Percentiles rank a stretch among this genome's conserved stretches.
Conservation (phyloP, 2,888 invertebrate species). For the Listrodromus nycthemerus region DNA sequence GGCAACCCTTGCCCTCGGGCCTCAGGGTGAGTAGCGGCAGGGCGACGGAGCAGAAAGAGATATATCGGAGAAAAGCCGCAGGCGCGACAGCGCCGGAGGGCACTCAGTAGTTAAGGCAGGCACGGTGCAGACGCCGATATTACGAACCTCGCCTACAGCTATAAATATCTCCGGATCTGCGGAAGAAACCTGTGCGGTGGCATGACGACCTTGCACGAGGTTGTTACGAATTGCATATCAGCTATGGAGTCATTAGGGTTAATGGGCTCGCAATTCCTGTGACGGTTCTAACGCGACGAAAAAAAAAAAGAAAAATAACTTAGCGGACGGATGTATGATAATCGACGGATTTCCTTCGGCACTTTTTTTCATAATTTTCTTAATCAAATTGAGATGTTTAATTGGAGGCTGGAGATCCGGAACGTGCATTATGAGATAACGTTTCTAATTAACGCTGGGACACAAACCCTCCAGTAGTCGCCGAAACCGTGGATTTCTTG, state of each 20-base stretch:
- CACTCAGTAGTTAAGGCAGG: conserved; percentile 14
- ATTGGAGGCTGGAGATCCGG: background rate
- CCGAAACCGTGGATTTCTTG: background rate
- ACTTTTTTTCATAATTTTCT: conserved; percentile 16
- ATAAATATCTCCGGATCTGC: conserved; percentile 37
- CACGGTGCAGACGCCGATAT: conserved; percentile 13
- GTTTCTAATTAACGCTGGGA: background rate
- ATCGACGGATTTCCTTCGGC: conserved; percentile 58
- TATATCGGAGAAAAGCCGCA: background rate
- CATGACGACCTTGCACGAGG: conserved; percentile 42
- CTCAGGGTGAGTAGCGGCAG: conserved; percentile 25
- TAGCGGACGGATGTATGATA: conserved; percentile 36
- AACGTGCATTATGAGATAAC: background rate
- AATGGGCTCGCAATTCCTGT: conserved; percentile 32
- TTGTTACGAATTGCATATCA: conserved; percentile 50
- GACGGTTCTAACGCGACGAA: background rate
- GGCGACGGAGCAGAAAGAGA: background rate
- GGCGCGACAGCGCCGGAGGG: background rate
- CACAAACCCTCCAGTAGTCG: background rate
- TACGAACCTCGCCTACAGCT: background rate
- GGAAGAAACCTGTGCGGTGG: conserved; percentile 33
- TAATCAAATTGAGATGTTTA: conserved; percentile 18
- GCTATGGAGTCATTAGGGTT: conserved; percentile 55
- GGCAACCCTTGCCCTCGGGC: conserved; percentile 74
- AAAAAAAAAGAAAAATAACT: conserved; percentile 11